A percentile compares a stretch with the other conserved stretches of the same genome.
Conservation (phyloP, 2,113 vertebrate genomes). For the Cynocephalus volans region DNA sequence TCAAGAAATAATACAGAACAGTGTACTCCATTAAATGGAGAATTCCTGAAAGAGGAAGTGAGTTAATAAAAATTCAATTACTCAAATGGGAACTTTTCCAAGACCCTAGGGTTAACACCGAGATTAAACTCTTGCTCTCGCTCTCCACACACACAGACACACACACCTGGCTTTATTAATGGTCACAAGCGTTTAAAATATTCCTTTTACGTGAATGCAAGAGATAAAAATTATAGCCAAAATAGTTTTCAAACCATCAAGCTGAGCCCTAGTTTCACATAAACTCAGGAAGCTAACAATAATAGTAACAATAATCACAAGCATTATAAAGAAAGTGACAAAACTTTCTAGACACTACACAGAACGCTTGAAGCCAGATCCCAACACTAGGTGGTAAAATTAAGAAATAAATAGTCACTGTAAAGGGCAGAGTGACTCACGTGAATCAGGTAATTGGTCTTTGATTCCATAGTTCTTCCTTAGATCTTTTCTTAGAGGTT, state of each 20-base stretch:
- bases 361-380: not conserved
- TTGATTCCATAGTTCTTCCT: constrained; percentile 14
- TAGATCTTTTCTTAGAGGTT: not conserved
- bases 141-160: not conserved
- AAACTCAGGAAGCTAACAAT: not conserved
- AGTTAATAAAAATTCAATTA: constrained; percentile 77
- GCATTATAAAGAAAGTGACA: not conserved
- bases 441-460: not conserved
- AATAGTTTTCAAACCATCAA: not conserved
- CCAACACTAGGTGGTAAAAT: not conserved
- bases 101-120: constrained; percentile 42
- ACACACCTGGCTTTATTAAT: not conserved
- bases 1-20: not conserved
- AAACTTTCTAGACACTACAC: not conserved
- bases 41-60: constrained; percentile 57
- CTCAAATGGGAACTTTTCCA: constrained; percentile 45
- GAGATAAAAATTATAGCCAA: not conserved
- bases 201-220: not conserved
- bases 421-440: not conserved
- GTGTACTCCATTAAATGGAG: not conserved
- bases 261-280: not conserved
- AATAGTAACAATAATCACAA: constrained; percentile 2
- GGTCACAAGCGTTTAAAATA: constrained; percentile 27
- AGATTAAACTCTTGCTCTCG: constrained; percentile 8
- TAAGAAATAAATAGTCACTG: not conserved